Base-by-base conservation (phyloP, 2,888 invertebrate genomes). In the Hemithea aestivaria region DNA sequence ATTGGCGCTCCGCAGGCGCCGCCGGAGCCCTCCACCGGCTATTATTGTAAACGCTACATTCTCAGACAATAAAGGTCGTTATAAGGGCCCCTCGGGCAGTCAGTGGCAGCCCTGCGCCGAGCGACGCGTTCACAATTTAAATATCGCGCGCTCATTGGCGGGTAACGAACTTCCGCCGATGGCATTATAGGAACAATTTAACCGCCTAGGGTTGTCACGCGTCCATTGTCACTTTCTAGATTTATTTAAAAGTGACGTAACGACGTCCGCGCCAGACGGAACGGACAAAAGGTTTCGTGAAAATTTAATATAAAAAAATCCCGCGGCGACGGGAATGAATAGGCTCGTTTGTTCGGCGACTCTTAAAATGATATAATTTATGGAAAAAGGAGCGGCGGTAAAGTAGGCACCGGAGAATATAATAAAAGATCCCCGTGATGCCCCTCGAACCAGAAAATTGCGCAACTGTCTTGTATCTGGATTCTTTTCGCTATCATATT, bases 11-110 rank as follows among this genome's bases (percentile, higher is more conserved):
- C 52, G 48, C 36, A 46, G 27, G 42, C 53, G 46, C 29, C 30
- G 30, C 24, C 27, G 23, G 27, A 25, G 35, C 45, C 50, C 47
- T 43, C 45, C 50, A 39, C 45, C 35, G 21, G 35, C 40, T 34
- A 11, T 42, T 38, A 65, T 62, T 61, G 62, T 70, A 68, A 68
- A 64, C 58, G 58, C 43, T 64, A 65, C 67, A 70, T 64, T 61
- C 58, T 48, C 64, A 66, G 58, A 79, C 73, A 77, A 74, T 75
- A 66, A 65, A 66, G 71, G 54, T 80, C 77, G 70, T 80, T 81
- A 80, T 66, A 70, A 67, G 62, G 51, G 27, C 51, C 67, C 77
- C 69, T 48, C 55, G 48, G 63, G 74, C 68, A 37, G 10, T 32
- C n/a, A 22, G 37, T 43, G 58, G 48, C 64, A 68, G 49, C 73